phyloP scores from a whole-genome alignment of 2,888 invertebrate species.

The Pyrrhia umbra region DNA sequence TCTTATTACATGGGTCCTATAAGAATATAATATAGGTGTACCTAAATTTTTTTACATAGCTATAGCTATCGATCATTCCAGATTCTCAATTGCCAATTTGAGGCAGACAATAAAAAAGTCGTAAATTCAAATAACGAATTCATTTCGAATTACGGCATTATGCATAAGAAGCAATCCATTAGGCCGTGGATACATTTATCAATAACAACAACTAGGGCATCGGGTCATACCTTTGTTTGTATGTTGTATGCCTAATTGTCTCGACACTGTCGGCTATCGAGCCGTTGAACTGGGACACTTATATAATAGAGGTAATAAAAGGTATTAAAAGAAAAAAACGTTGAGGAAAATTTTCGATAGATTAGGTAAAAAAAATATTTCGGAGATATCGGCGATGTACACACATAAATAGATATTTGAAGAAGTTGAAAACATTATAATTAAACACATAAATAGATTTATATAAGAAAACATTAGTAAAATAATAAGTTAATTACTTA shows the following conservation, averaged over 20 bases:
- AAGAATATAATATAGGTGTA: too few species aligned
- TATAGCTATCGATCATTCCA: conserved; percentile 16
- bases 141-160: conserved; percentile 27
- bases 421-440: too few species aligned
- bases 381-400: background rate
- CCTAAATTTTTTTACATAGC: too few species aligned
- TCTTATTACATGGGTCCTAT: too few species aligned
- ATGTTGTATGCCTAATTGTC: conserved; percentile 55
- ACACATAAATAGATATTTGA: too few species aligned
- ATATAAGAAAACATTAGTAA: too few species aligned
- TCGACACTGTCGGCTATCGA: conserved; percentile 56
- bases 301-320: conserved; percentile 38
- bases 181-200: conserved; percentile 54
- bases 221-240: conserved; percentile 57
- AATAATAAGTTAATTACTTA: too few species aligned
- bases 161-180: conserved; percentile 50
- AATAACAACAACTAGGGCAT: conserved; percentile 63
- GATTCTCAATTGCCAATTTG: conserved; percentile 21
- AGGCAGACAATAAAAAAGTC: conserved; percentile 20
- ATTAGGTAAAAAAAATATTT: background rate
- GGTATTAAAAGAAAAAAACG: background rate
- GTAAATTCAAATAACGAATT: conserved; percentile 28
- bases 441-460: too few species aligned
- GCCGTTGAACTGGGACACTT: conserved; percentile 57
- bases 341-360: background rate